Percentiles rank a stretch among this genome's conserved stretches.
These are phyloP conservation scores for Diceros bicornis DNA, from an alignment of 2,797 vertebrate genomes.

Conservation along the genomic window DNA sequence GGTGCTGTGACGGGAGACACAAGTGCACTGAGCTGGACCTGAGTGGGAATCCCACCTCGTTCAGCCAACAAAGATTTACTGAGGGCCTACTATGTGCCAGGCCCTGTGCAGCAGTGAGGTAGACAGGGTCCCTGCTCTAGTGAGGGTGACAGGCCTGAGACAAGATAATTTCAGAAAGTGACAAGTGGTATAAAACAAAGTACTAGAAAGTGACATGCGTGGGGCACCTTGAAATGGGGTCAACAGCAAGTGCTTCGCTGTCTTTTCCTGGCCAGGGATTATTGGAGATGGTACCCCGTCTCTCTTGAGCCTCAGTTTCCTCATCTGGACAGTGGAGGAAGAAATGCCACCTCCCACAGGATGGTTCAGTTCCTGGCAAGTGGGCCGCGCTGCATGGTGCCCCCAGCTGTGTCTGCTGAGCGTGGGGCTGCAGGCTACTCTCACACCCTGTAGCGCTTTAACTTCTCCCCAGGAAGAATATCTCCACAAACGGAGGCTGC, in stretches of 20 bases:
- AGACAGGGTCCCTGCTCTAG: background rate
- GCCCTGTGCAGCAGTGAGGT: background rate
- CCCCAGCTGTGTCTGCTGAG: too few species aligned
- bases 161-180: background rate
- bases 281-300: background rate
- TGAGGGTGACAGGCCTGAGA: background rate
- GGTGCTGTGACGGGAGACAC: background rate
- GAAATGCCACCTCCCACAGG: background rate
- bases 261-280: background rate
- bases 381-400: too few species aligned
- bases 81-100: slow-evolving; percentile 64
- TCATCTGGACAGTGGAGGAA: background rate
- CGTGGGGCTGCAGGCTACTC: too few species aligned
- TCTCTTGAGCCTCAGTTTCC: background rate
- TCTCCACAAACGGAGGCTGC: background rate
- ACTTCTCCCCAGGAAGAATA: background rate
- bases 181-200: too few species aligned
- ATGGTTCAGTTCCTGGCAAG: too few species aligned
- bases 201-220: too few species aligned
- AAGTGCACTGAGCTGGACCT: background rate
- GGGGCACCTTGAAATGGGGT: background rate
- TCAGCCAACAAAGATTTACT: slow-evolving; percentile 75
- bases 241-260: background rate
- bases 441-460: background rate
- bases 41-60: slow-evolving; percentile 38